Evolutionary conservation across 2,888 invertebrate genomes (phyloP), one percentile per base, ranked within the genome.

Genomic region (Acleris holmiana): DNA sequence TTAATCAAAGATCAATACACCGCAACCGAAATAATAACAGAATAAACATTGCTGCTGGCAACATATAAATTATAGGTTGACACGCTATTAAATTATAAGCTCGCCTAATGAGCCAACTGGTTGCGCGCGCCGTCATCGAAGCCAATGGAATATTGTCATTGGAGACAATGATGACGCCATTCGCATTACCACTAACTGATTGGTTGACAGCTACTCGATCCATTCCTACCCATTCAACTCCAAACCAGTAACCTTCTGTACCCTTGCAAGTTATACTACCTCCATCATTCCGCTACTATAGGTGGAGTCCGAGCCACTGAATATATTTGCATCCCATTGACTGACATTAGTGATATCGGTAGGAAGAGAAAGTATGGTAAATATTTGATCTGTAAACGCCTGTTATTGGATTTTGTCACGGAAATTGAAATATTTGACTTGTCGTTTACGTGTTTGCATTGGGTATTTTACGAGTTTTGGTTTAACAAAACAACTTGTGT

Each of bases 321-420:
- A 69, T 69, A 63, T 55, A 72, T 72, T 71, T 61, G 65, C 72
- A 72, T 72, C 48, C 53, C 53, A 69, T 72, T 72, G 70, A 69
- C 68, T 67, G 64, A 66, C 60, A 67, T 70, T 68, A 67, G 53
- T 51, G 56, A 35, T 67, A 69, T 66, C 61, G 63, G 44, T 50
- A 46, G 57, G 69, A 66, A 66, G 71, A 69, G 71, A 71, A 71
- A 71, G 71, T 65, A 60, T 18, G 50, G 65, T 65, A 65, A 65
- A 65, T 60, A 65, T 65, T 65, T 60, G 55, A 44, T 65, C 55
- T 50, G 65, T 60, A 55, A 55, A 63, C 57, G 63, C 50, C 59
- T 49, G 40, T 59, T 65, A 65, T 60, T 60, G 60, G 54, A 41
- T 49, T 65, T 60, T 55, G 65, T 65, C 65, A 65, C 65, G 65